A percentile compares a stretch with the other conserved stretches of the same genome.
These are phyloP conservation scores for Bujurquina vittata DNA, from an alignment of 2,113 vertebrate species.

Conservation along the genomic window DNA sequence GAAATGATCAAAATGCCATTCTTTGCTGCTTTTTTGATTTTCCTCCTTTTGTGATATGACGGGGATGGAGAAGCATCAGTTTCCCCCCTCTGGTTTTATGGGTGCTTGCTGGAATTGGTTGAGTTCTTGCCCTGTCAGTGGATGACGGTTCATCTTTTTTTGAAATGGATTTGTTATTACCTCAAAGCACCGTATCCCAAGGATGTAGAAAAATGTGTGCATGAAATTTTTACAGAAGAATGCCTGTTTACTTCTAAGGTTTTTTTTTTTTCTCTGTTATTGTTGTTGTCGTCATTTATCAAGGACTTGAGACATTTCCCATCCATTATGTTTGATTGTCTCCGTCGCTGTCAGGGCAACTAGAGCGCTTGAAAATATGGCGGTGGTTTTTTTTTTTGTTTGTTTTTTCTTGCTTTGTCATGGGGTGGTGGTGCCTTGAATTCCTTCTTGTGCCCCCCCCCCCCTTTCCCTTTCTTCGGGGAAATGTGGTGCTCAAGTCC, in stretches of 20 bases:
- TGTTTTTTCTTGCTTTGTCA: conserved; percentile 65
- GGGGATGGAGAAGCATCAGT: conserved; percentile 43
- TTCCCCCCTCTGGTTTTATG: conserved; percentile 67
- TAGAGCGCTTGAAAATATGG: conserved; percentile 58
- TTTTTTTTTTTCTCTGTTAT: background rate
- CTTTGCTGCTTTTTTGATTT: conserved; percentile 85
- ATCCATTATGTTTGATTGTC: conserved; percentile 15
- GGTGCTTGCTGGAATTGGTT: conserved; percentile 76
- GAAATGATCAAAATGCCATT: conserved; percentile 77
- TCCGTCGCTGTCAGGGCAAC: conserved; percentile 58
- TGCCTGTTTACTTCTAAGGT: conserved; percentile 54
- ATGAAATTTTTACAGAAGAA: conserved; percentile 74
- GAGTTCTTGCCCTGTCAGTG: conserved; percentile 68
- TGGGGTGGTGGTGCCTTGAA: conserved; percentile 77
- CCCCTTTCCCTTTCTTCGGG: conserved; percentile 66
- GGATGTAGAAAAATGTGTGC: conserved; percentile 59
- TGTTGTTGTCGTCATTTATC: conserved; percentile 26
- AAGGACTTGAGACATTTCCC: conserved; percentile 29
- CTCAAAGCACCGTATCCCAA: conserved; percentile 78
- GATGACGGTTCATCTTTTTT: conserved; percentile 56
- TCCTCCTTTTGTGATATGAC: conserved; percentile 69
- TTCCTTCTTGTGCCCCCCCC: conserved; percentile 59
- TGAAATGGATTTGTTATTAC: conserved; percentile 80
- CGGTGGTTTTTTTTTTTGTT: conserved; percentile 41
- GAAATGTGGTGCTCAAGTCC: conserved; percentile 68